Evolutionary conservation across 2,888 invertebrate species (phyloP).

Genomic region (Amphipoea oculea): DNA sequence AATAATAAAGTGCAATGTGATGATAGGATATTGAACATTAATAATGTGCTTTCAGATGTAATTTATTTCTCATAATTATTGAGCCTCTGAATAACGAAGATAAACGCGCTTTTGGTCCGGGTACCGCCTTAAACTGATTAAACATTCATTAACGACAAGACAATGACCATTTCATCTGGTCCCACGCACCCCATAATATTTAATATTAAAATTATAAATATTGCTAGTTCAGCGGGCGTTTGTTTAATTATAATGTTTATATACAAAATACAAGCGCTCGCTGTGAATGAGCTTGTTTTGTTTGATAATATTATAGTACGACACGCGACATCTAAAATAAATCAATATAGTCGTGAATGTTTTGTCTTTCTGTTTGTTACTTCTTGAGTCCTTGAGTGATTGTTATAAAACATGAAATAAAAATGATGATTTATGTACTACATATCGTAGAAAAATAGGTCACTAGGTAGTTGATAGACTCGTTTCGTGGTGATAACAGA

Average conservation of each 20-base stretch:
- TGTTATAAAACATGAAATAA: constrained; percentile 1
- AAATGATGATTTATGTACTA: constrained; percentile 1
- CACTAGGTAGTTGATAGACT: constrained; percentile 35
- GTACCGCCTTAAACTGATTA: too few species aligned
- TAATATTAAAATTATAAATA: constrained; percentile 37
- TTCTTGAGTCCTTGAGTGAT: background rate
- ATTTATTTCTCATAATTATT: too few species aligned
- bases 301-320: constrained; percentile 34
- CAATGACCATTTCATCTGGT: constrained; percentile 4
- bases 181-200: constrained; percentile 38
- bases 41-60: too few species aligned
- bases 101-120: too few species aligned
- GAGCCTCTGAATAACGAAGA: too few species aligned
- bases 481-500: constrained; percentile 43
- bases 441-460: constrained; percentile 45
- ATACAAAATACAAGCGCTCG: constrained; percentile 24
- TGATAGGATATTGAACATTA: too few species aligned
- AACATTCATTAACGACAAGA: background rate
- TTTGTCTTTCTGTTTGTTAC: background rate
- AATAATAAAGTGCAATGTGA: too few species aligned
- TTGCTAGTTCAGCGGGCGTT: background rate
- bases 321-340: constrained; percentile 1
- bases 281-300: constrained; percentile 31
- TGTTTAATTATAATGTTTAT: constrained; percentile 6
- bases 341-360: background rate